A percentile compares a stretch with the other conserved stretches of the same genome.
These are phyloP conservation scores for Crypturellus tataupa DNA, from an alignment of 2,797 vertebrate species.

Conservation along the genomic window DNA sequence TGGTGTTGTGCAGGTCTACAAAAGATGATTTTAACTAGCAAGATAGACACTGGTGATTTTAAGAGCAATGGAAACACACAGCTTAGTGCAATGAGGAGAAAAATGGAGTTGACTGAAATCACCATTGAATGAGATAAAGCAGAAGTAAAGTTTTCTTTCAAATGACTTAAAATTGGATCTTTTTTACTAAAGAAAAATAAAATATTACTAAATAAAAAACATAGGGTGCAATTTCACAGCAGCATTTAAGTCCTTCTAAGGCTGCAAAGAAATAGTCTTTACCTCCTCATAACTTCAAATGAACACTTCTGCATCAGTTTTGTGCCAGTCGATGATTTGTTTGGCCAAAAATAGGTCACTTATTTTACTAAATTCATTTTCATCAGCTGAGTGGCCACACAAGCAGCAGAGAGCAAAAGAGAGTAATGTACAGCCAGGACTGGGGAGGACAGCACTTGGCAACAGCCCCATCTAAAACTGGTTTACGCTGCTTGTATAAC, in stretches of 20 bases:
- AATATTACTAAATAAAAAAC: background rate
- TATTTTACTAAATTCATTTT: background rate
- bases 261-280: background rate
- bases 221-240: background rate
- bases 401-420: background rate
- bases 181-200: background rate
- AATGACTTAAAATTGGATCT: background rate
- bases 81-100: background rate
- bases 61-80: background rate
- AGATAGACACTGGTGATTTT: background rate
- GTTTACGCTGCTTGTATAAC: background rate
- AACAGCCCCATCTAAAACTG: background rate
- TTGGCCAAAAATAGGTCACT: background rate
- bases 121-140: background rate
- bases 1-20: background rate
- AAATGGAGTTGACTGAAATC: background rate
- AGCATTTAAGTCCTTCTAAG: background rate
- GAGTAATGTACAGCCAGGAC: background rate
- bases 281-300: background rate
- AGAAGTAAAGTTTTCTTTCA: constrained; percentile 11
- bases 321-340: background rate
- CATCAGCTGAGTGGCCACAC: background rate
- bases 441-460: background rate
- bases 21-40: background rate
- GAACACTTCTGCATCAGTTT: background rate